A percentile compares a stretch with the other conserved stretches of the same genome.
Evolutionary conservation across 2,113 vertebrate species (phyloP).

Genomic region (Rhinichthys klamathensis): DNA sequence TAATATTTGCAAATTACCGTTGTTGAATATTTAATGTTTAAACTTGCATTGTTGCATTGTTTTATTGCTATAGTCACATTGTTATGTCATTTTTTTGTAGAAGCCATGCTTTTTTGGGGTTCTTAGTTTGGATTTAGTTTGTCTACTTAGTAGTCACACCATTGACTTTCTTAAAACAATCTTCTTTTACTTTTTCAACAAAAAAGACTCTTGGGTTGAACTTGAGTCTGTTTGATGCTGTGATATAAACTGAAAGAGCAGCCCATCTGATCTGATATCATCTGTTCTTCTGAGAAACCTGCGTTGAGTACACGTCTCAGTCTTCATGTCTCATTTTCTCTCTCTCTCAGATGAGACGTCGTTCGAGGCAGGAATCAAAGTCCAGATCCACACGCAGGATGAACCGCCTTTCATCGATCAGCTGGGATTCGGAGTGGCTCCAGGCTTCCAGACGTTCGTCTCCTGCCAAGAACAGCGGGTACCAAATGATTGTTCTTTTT

Average conservation of each 20-base stretch:
- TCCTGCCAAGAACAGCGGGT: conserved; percentile 99
- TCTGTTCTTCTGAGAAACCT: conserved; percentile 15
- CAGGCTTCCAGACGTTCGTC: conserved; percentile 98
- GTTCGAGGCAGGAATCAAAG: conserved; percentile 97
- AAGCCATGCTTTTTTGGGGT: background rate
- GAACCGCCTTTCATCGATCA: conserved; percentile 98
- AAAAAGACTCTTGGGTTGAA: background rate
- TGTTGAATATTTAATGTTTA: background rate
- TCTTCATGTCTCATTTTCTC: conserved; percentile 42
- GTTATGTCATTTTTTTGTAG: background rate
- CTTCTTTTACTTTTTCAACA: background rate
- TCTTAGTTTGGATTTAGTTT: background rate
- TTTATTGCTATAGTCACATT: background rate
- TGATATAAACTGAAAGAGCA: background rate
- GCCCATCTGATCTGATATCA: background rate
- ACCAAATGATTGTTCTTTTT: conserved; percentile 11
- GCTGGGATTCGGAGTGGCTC: conserved; percentile 96
- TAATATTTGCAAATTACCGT: background rate
- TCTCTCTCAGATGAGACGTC: conserved; percentile 88
- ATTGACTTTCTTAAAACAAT: background rate
- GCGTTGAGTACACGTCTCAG: conserved; percentile 11
- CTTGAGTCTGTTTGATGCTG: background rate
- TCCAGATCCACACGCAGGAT: conserved; percentile 97
- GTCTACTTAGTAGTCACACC: background rate
- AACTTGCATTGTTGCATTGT: background rate